Conservation (phyloP, 2,113 vertebrate species). For the Salvelinus alpinus region DNA sequence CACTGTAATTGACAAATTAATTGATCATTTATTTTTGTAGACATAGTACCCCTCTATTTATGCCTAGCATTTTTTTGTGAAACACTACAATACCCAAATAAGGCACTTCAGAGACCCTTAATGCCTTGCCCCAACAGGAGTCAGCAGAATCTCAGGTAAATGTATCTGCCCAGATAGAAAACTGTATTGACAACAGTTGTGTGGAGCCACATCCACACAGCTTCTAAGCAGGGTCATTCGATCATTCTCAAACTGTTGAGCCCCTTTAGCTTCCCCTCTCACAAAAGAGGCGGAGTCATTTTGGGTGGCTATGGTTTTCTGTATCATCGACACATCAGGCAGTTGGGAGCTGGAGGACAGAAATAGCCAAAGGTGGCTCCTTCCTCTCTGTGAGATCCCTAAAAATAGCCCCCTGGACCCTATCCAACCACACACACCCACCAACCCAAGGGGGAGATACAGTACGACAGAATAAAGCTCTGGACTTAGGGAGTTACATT, state of each 20-base stretch:
- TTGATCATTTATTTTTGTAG: too few species aligned
- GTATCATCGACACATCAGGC: not conserved
- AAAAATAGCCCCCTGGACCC: not conserved
- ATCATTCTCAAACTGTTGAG: not conserved
- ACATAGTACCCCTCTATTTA: too few species aligned
- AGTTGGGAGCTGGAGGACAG: not conserved
- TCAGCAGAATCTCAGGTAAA: not conserved
- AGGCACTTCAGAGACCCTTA: too few species aligned
- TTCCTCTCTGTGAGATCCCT: not conserved
- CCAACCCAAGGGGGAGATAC: not conserved
- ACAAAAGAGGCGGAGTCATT: not conserved
- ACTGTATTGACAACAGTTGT: not conserved
- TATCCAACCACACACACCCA: not conserved
- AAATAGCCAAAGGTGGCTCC: constrained; percentile 1
- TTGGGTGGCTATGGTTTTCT: not conserved
- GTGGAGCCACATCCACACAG: not conserved
- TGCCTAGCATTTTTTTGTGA: too few species aligned
- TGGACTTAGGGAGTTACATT: too few species aligned
- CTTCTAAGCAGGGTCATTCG: not conserved
- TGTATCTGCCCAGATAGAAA: not conserved
- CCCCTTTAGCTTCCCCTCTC: not conserved
- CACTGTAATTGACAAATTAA: too few species aligned
- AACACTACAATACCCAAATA: too few species aligned
- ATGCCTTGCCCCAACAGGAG: not conserved
- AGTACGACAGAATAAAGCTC: too few species aligned